These are phyloP conservation scores for Characodon lateralis DNA, from an alignment of 2,797 vertebrate genomes.

Conservation along the genomic window DNA sequence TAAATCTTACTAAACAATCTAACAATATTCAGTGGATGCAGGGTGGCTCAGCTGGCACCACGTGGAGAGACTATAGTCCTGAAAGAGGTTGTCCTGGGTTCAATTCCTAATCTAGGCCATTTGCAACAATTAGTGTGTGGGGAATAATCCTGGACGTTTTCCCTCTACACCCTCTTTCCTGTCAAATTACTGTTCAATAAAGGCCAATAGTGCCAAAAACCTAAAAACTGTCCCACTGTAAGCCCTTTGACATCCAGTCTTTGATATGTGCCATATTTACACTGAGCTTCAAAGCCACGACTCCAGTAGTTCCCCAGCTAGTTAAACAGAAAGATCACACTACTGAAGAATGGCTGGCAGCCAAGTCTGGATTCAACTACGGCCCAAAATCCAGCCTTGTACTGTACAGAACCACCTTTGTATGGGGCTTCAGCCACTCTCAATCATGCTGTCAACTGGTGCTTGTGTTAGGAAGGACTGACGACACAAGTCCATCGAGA, in stretches of 20 bases:
- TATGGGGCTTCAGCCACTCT: slow-evolving; percentile 45
- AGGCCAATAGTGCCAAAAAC: background rate
- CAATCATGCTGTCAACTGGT: slow-evolving; percentile 65
- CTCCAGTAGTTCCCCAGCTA: slow-evolving; percentile 31
- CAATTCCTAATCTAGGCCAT: too few species aligned
- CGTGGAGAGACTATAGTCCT: too few species aligned
- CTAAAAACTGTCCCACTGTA: background rate
- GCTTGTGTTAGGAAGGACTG: slow-evolving; percentile 54
- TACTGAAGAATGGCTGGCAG: slow-evolving; percentile 21
- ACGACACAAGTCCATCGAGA: slow-evolving; percentile 58
- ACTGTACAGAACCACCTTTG: slow-evolving; percentile 65
- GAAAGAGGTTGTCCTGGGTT: too few species aligned
- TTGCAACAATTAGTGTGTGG: too few species aligned
- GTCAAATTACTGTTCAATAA: too few species aligned
- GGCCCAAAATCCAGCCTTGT: slow-evolving; percentile 37
- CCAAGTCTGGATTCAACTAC: slow-evolving; percentile 42
- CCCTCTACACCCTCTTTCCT: too few species aligned
- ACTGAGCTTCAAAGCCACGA: slow-evolving; percentile 12
- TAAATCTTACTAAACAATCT: background rate
- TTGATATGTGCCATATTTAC: slow-evolving; percentile 9
- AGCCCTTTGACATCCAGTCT: background rate
- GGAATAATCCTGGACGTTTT: too few species aligned
- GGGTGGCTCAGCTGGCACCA: too few species aligned
- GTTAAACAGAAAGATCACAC: slow-evolving; percentile 52
- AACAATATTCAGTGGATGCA: too few species aligned